phyloP scores from a whole-genome alignment of 1,140 invertebrate species.

The Pseudomyrmex pallidus region DNA sequence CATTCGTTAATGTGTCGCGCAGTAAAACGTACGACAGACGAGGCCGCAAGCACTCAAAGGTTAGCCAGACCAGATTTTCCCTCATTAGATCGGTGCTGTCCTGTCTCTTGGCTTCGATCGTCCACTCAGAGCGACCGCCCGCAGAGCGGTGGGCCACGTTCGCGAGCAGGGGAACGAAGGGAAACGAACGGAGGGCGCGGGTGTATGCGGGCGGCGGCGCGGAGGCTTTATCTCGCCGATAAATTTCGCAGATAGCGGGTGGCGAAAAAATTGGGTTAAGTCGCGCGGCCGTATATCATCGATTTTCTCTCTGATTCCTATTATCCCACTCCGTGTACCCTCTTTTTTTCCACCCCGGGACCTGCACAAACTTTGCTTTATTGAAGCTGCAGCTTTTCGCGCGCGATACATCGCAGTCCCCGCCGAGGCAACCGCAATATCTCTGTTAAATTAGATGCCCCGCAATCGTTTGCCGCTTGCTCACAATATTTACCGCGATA shows the following conservation, averaged over 20 bases:
- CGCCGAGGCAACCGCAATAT: constrained; percentile 40
- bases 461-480: constrained; percentile 40
- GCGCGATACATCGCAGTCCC: constrained; percentile 10
- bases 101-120: constrained; percentile 32
- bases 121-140: constrained; percentile 38
- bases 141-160: constrained; percentile 23
- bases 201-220: background rate
- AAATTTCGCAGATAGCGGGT: constrained; percentile 76
- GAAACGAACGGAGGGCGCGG: background rate
- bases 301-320: constrained; percentile 65
- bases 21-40: constrained; percentile 42
- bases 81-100: constrained; percentile 51
- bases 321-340: background rate
- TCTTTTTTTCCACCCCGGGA: constrained; percentile 16
- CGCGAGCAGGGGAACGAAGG: background rate
- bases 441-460: constrained; percentile 32
- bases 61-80: constrained; percentile 59
- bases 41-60: constrained; percentile 53
- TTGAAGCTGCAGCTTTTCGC: constrained; percentile 16
- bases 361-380: constrained; percentile 17
- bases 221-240: constrained; percentile 73
- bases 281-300: constrained; percentile 74
- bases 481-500: constrained; percentile 13
- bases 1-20: constrained; percentile 46
- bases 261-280: constrained; percentile 79